Percentiles rank a stretch among this genome's conserved stretches.
Evolutionary conservation across 2,888 invertebrate genomes (phyloP).

Genomic region (Macrophya annulata): DNA sequence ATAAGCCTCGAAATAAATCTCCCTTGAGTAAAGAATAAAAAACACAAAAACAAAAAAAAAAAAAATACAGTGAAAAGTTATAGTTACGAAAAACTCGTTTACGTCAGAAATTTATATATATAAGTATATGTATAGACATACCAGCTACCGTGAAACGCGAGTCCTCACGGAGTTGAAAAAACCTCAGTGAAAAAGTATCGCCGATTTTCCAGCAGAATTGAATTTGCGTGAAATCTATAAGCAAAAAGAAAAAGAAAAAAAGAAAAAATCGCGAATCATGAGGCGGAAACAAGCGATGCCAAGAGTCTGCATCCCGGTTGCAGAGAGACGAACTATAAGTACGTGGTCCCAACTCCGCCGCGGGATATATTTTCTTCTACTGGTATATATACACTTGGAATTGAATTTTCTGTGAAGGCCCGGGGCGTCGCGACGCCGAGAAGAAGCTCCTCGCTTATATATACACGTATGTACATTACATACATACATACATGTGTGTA

Average conservation of each 20-base stretch:
- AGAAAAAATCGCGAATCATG: neutral
- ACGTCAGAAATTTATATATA: neutral
- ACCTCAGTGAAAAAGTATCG: neutral
- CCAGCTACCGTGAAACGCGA: neutral
- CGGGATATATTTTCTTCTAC: slow-evolving; percentile 34
- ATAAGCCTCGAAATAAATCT: neutral
- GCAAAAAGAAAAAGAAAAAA: neutral
- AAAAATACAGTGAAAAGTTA: neutral
- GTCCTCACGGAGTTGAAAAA: neutral
- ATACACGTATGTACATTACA: neutral
- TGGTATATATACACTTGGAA: slow-evolving; percentile 39
- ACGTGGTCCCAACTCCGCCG: neutral
- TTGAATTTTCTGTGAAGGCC: slow-evolving; percentile 35
- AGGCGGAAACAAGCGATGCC: slow-evolving; percentile 29
- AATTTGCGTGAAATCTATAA: slow-evolving; percentile 2
- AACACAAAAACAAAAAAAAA: neutral
- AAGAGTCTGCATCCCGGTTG: slow-evolving; percentile 34
- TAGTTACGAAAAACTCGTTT: neutral
- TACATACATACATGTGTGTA: neutral
- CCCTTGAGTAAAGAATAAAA: neutral
- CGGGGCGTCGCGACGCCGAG: slow-evolving; percentile 1
- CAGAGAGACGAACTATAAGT: slow-evolving; percentile 23
- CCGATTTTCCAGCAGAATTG: slow-evolving; percentile 19
- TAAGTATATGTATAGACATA: no score
- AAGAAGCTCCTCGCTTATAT: slow-evolving; percentile 10